Evolutionary conservation across 1,140 invertebrate genomes (phyloP), one percentile per base, ranked within the genome.

Genomic region (Sinella curviseta): DNA sequence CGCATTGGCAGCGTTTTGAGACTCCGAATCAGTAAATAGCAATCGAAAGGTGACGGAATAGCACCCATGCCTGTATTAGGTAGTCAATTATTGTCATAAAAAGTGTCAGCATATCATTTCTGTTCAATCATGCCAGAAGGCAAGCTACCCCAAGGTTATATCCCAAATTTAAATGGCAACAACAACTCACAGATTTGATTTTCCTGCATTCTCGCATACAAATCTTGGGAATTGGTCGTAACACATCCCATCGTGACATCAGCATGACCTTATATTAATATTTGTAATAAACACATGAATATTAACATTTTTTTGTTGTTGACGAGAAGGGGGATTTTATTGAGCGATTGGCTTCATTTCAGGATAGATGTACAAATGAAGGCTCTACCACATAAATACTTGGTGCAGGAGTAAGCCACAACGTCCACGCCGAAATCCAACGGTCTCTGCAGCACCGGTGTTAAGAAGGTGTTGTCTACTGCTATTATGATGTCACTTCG

Each of bases 401-500:
- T 93, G 0, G 91, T 91, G 54, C 90, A 83, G 0, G 91, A 93
- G 86, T 93, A 90, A 83, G 91, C 86, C 16, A 89, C 89, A 74
- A 92, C 87, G 85, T 93, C 91, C 36, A 90, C 91, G 36, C 92
- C 92, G n/a, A 92, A 84, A 73, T 87, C 86, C 28, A 93, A 84
- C 12, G 92, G 92, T 67, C 89, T 84, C 88, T 92, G 84, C 20
- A 92, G 90, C 82, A 90, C 90, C 14, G 91, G 86, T 24, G 90
- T 89, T 87, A 90, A 88, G 84, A 92, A 92, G 1, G 91, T 92
- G 85, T 92, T 92, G 84, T 92, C 92, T n/a, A 92, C 90, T 1
- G 55, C 65, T n/a, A 90, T 89, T 36, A 91, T 85, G 79, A 91
- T 85, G 30, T 89, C 87, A 16, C 88, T 84, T 55, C 86, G 82